Conservation (phyloP, 2,888 invertebrate genomes). For the Microctonus hyperodae region DNA sequence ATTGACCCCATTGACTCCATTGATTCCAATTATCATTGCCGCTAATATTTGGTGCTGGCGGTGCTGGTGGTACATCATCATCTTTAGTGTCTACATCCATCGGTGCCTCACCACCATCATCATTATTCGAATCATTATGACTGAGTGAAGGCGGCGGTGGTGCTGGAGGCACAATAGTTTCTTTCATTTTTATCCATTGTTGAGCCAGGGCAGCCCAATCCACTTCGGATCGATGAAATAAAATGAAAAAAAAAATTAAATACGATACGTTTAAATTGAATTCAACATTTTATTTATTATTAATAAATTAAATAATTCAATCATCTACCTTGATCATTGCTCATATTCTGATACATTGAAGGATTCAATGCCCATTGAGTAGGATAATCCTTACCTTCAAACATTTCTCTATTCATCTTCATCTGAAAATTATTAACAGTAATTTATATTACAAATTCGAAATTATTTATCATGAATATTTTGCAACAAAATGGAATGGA, state of each 20-base stretch:
- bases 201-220: slow-evolving; percentile 97
- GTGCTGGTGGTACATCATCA: slow-evolving; percentile 63
- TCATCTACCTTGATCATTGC: slow-evolving; percentile 73
- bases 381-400: slow-evolving; percentile 71
- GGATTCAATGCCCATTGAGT: slow-evolving; percentile 86
- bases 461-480: not conserved
- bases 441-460: not conserved
- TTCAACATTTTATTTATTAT: not conserved
- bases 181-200: slow-evolving; percentile 98
- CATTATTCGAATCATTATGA: slow-evolving; percentile 51
- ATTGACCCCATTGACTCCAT: slow-evolving; percentile 60
- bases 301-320: not conserved
- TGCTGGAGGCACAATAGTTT: slow-evolving; percentile 71
- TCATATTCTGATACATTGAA: slow-evolving; percentile 80
- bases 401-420: slow-evolving; percentile 62
- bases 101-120: slow-evolving; percentile 83
- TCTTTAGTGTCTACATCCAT: slow-evolving; percentile 86
- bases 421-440: slow-evolving; percentile 37
- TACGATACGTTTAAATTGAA: no score
- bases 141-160: slow-evolving; percentile 68
- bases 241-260: not conserved
- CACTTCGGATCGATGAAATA: slow-evolving; percentile 72
- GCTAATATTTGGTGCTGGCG: slow-evolving; percentile 59
- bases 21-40: slow-evolving; percentile 57
- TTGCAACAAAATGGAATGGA: not conserved